These are phyloP conservation scores for Sarcophaga subvicina DNA, from an alignment of 2,888 invertebrate species.

Conservation along the genomic window DNA sequence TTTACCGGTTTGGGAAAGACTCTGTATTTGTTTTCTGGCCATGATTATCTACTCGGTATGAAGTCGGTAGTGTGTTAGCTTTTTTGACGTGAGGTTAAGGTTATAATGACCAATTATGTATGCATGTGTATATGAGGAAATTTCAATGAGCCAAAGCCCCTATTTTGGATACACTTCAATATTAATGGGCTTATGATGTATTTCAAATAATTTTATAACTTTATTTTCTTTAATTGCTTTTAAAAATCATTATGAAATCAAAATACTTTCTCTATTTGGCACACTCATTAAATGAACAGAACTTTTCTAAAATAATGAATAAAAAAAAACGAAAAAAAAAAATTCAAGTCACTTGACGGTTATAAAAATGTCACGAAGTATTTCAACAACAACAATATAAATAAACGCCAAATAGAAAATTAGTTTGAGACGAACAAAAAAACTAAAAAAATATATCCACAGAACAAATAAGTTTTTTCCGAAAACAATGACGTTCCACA, in stretches of 20 bases:
- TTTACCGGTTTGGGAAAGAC: no score
- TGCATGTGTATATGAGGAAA: no score
- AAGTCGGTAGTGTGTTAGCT: no score
- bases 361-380: constrained; percentile 58
- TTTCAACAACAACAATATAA: constrained; percentile 19
- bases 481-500: constrained; percentile 18
- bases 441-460: not conserved
- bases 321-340: constrained; percentile 26
- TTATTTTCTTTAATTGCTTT: no score
- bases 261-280: not conserved
- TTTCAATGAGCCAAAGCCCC: no score
- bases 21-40: no score
- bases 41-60: no score
- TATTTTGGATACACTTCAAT: no score
- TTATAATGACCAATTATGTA: no score
- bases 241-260: not conserved
- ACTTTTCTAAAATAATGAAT: constrained; percentile 4
- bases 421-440: not conserved
- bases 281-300: not conserved
- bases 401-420: constrained; percentile 17
- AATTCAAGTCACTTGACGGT: constrained; percentile 50
- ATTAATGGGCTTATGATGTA: no score
- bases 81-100: no score
- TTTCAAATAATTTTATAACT: no score
- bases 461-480: not conserved